Evolutionary conservation across 2,888 invertebrate genomes (phyloP), one percentile per base, ranked within the genome.

Genomic region (Diplolepis rosae): DNA sequence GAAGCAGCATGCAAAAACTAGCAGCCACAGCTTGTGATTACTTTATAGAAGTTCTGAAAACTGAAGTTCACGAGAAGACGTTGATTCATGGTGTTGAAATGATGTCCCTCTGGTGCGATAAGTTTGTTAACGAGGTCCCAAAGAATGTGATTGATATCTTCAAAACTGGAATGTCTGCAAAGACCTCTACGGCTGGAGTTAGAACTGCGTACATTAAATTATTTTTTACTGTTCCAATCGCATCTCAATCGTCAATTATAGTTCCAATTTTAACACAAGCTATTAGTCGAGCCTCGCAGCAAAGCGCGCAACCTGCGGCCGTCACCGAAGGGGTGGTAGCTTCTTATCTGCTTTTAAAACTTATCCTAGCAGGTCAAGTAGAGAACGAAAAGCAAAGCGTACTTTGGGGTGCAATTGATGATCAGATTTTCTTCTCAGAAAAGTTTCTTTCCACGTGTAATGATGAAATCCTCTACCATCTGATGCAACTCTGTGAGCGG

Each of bases 1-100:
- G 91, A 1, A 90, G 90, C 24, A 90, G 91, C 66, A 90, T 92
- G 1, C 91, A 92, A 50, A 86, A 89, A 66, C 87, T 93, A 68
- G 91, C 95, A 70, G 90, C 91, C 74, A 90, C 90, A 54, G 94
- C 93, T 2, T 90, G 92, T 1, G 91, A 92, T 45, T 92, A 94
- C 81, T 94, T 95, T 85, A 90, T 94, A 28, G 94, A 95, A 86
- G 93, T 95, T 50, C 90, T 98, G 50, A 95, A 96, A 84, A 91
- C 92, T 65, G 98, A 98, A 91, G 95, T 96, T 35, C 97, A 98
- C 88, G 98, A 98, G 89, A 96, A 96, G 84, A 97, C 96, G 0
- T 89, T 98, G 67, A 93, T 95, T 75, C 93, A 93, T 80, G 94
- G 95, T 6, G 90, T 98, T 27, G 94, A 95, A 82, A 94, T 94